Conservation (phyloP, 2,888 invertebrate species). For the Nineta flava region DNA sequence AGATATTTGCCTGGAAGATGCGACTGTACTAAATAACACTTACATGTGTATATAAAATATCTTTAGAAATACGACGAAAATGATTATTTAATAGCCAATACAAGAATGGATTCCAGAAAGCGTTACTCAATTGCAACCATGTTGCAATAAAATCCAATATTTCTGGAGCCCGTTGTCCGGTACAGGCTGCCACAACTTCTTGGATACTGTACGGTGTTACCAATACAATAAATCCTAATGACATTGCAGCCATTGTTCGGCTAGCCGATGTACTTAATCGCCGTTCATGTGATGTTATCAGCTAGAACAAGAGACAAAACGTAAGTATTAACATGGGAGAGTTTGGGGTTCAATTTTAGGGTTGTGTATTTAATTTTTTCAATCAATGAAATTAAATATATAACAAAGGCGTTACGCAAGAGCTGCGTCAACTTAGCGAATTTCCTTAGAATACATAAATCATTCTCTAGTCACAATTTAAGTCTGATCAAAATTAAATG, state of each 20-base stretch:
- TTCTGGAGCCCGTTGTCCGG: conserved; percentile 67
- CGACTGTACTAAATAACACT: no score
- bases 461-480: no score
- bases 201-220: conserved; percentile 84
- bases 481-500: no score
- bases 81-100: conserved; percentile 79
- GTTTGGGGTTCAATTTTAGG: background rate
- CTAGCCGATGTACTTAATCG: conserved; percentile 67
- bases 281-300: conserved; percentile 34
- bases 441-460: no score
- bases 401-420: no score
- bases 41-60: conserved; percentile 43
- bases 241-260: conserved; percentile 83
- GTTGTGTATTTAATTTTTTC: no score
- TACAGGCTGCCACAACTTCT: conserved; percentile 80
- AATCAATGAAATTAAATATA: no score
- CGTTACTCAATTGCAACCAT: conserved; percentile 75
- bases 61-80: conserved; percentile 64
- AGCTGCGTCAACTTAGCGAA: no score
- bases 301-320: background rate
- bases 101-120: conserved; percentile 81
- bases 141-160: conserved; percentile 72
- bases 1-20: no score
- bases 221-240: conserved; percentile 78
- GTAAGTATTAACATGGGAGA: background rate